Base-by-base conservation (phyloP, 2,888 invertebrate species). In the Dasysyrphus albostriatus region DNA sequence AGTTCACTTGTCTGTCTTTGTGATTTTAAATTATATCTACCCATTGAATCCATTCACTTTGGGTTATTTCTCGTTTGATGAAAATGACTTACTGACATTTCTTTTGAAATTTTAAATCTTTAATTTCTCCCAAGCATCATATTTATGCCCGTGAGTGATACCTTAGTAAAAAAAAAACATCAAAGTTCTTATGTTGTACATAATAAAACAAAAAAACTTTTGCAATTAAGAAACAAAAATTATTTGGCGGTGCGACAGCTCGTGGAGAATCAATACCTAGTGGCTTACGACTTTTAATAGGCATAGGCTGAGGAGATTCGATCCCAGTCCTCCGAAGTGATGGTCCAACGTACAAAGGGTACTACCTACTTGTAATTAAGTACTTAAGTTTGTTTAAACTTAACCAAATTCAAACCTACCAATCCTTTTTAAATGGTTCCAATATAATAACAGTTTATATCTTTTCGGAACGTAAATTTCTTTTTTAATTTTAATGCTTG, bases 61-160 rank as follows among this genome's bases (percentile, higher is more conserved):
- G 10, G 49, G n/a, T n/a, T 12, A 24, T 51, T 6, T 51, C 51
- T 51, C 6, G 24, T 29, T 51, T 24, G 29, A 6, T 12, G 24
- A 29, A 51, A 24, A 6, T 12, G 14, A 29, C 51, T 29, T 51
- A 14, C 29, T 24, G 7, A 1, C 7, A 8, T 54, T 32, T 32
- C 56, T 32, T 56, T 56, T 32, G 8, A 32, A n/a, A 32, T 56
- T 56, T 56, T n/a, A 56, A 32, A 32, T n/a, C n/a, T 56, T 56
- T 3, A 32, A n/a, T 56, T 56, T 56, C 14, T 7, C 8, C 6
- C 1, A 54, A 29, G 12, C 51, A 51, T 24, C 14, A 14, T n/a
- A 8, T 56, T n/a, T n/a, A 8, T 56, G 9, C 4, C 9, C 29
- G 12, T 56, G 3, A 56, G n/a, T n/a, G 9, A 9, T 29, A 8